A percentile compares a stretch with the other conserved stretches of the same genome.
These are phyloP conservation scores for Ictalurus punctatus DNA, from an alignment of 2,113 vertebrate species.

Conservation along the genomic window DNA sequence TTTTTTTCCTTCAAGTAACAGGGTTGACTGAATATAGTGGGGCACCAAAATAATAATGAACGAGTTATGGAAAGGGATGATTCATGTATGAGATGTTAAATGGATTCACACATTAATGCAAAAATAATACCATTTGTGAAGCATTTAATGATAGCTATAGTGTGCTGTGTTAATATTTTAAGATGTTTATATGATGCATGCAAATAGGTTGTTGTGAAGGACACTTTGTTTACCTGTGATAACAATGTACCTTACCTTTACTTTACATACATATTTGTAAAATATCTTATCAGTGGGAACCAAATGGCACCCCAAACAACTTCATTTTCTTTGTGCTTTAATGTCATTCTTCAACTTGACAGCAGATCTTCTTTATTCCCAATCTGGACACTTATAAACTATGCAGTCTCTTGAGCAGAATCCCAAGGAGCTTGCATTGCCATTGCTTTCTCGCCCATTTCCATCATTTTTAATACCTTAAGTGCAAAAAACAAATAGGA, in stretches of 20 bases:
- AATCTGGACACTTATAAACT: background rate
- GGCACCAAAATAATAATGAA: background rate
- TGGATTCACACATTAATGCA: background rate
- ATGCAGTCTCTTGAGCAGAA: slow-evolving; percentile 3
- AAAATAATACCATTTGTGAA: background rate
- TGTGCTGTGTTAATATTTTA: background rate
- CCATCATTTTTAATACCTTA: slow-evolving; percentile 47
- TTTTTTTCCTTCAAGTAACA: background rate
- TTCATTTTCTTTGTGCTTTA: slow-evolving; percentile 21
- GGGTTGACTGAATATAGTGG: background rate
- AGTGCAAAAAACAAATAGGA: slow-evolving; percentile 52
- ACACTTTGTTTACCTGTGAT: background rate
- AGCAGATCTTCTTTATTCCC: background rate
- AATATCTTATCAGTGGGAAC: background rate
- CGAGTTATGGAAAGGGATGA: background rate
- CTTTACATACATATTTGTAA: background rate
- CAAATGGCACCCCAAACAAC: background rate
- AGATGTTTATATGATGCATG: background rate
- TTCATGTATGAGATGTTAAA: background rate
- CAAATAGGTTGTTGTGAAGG: background rate
- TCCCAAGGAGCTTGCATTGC: slow-evolving; percentile 23
- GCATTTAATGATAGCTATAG: background rate
- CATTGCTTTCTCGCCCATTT: slow-evolving; percentile 31
- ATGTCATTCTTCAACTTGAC: slow-evolving; percentile 15
- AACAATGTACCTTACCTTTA: background rate